A percentile compares a stretch with the other conserved stretches of the same genome.
phyloP scores from a whole-genome alignment of 2,113 vertebrate species.

The Psilopogon haemacephalus region DNA sequence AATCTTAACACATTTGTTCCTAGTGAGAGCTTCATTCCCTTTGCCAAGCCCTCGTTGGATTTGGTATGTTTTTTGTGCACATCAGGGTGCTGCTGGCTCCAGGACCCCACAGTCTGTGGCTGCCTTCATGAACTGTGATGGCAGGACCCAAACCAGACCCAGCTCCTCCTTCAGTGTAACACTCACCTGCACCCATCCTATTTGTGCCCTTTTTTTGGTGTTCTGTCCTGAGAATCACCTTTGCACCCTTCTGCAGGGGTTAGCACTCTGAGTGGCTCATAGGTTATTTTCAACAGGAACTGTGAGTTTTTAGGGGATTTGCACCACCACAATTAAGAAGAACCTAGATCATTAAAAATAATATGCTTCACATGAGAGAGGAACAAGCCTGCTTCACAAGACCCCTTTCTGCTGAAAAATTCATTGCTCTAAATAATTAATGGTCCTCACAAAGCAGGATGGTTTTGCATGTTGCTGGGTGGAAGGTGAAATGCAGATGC shows the following conservation, averaged over 20 bases:
- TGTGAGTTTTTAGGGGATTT: neutral
- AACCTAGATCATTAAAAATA: slow-evolving; percentile 55
- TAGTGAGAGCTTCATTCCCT: neutral
- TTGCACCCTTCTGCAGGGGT: neutral
- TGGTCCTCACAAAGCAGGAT: neutral
- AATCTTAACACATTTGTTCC: neutral
- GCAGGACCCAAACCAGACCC: neutral
- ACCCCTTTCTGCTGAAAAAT: slow-evolving; percentile 61
- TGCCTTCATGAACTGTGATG: neutral
- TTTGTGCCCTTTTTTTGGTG: neutral
- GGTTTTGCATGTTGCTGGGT: neutral
- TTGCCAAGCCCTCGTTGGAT: neutral
- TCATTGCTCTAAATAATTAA: slow-evolving; percentile 55
- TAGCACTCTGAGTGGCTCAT: neutral
- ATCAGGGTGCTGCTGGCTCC: neutral
- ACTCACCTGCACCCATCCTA: neutral
- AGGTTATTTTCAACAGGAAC: neutral
- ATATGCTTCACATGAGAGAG: neutral
- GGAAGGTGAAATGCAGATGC: neutral
- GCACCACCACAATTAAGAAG: neutral
- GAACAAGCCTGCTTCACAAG: slow-evolving; percentile 23
- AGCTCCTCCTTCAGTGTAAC: neutral
- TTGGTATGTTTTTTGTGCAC: neutral
- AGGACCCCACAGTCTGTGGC: neutral
- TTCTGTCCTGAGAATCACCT: neutral